These are phyloP conservation scores for Mesocricetus auratus DNA, from an alignment of 2,113 vertebrate species.

Conservation along the genomic window DNA sequence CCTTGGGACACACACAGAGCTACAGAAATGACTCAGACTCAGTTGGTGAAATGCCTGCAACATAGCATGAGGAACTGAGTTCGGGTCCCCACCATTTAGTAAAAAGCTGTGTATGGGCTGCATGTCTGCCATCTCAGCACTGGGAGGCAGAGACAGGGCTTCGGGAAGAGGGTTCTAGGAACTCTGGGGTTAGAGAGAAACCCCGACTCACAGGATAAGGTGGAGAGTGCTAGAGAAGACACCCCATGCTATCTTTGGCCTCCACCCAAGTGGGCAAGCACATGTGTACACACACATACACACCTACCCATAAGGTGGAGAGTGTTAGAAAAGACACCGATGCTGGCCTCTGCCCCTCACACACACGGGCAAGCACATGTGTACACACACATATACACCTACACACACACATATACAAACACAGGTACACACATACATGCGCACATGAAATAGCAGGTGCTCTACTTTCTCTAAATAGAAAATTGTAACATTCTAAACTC, in stretches of 20 bases:
- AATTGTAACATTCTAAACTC: slow-evolving; percentile 2
- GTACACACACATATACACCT: background rate
- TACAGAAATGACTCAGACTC: background rate
- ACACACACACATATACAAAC: background rate
- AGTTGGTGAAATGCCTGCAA: background rate
- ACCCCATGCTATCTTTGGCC: background rate
- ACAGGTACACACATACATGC: background rate
- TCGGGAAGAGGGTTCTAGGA: no score
- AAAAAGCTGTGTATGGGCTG: background rate
- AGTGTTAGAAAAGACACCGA: background rate
- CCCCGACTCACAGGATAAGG: background rate
- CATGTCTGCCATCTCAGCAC: background rate
- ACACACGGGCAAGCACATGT: background rate
- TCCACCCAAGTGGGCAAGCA: background rate
- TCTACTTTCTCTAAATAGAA: background rate
- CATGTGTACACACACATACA: background rate
- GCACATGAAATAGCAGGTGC: background rate
- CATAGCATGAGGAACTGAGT: background rate
- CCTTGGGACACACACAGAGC: background rate
- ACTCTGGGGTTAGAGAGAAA: background rate
- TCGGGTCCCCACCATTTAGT: background rate
- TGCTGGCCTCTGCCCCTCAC: background rate
- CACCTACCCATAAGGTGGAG: background rate
- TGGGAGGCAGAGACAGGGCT: background rate
- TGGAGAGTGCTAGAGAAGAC: background rate